Conservation (phyloP, 2,113 vertebrate genomes). For the Microcebus griseorufus region DNA sequence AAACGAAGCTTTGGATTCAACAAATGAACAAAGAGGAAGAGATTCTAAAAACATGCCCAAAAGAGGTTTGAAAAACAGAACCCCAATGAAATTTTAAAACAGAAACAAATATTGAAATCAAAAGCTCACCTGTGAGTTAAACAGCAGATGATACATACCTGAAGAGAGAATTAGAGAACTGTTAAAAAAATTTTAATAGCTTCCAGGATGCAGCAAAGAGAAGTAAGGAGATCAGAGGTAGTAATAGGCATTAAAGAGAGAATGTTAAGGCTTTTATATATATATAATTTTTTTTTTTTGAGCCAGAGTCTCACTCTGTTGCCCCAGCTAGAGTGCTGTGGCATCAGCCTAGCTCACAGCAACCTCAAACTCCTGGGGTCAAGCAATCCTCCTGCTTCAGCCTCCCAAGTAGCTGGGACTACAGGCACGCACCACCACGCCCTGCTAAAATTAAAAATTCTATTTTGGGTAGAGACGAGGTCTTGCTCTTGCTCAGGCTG, state of each 20-base stretch:
- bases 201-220: background rate
- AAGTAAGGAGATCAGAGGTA: background rate
- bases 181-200: background rate
- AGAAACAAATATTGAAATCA: background rate
- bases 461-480: no score
- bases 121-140: background rate
- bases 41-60: background rate
- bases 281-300: no score
- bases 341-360: no score
- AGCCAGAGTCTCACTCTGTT: no score
- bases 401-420: no score
- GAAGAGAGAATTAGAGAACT: background rate
- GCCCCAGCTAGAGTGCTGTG: no score
- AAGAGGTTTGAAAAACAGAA: background rate
- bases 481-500: no score
- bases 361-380: no score
- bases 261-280: background rate
- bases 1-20: background rate
- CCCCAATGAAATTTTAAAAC: background rate
- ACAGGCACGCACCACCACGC: no score
- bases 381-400: no score
- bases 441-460: no score
- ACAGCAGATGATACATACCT: background rate
- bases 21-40: background rate
- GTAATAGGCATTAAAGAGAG: background rate